Evolutionary conservation across 2,113 vertebrate species (phyloP), one percentile per base, ranked within the genome.

Genomic region (Synodontis membranacea): DNA sequence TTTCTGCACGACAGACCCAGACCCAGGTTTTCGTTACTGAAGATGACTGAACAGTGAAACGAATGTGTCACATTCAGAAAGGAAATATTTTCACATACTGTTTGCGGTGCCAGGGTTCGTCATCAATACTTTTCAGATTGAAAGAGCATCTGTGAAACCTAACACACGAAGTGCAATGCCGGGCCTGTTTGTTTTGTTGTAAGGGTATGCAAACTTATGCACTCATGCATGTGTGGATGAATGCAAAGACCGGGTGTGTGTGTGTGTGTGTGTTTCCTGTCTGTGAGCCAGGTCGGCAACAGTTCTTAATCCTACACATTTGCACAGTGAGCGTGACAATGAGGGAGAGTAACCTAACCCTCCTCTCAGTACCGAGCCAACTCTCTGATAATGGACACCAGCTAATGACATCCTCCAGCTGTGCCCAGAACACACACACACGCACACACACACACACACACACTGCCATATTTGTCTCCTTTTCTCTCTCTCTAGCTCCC

Each of bases 321-420:
- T 68, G 52, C 44, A 34, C 84, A 23, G 78, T 56, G 86, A 84
- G 83, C 82, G 66, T 87, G 83, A 89, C 90, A 89, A 83, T 80
- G 86, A 90, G 87, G 74, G 82, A n/a, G 42, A 5, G 52, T 83
- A 90, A 89, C 56, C 64, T 5, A 10, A 89, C 70, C 90, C 90
- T 86, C 52, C 76, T 84, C 80, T 72, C 62, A 80, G 82, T 86
- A 62, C 3, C 7, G 62, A 87, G 66, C 34, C 72, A 85, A 89
- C 81, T 83, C 87, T 90, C 85, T 87, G 89, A 86, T 90, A 91
- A 87, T 84, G 79, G 89, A 85, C 64, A 88, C 83, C 58, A 86
- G 86, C 84, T 75, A 89, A 91, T 91, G 91, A 85, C 81, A 88
- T 90, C 82, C 90, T 92, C 84, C 91, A 91, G 92, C 91, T 93